Evolutionary conservation across 2,888 invertebrate species (phyloP).

Genomic region (Nephrotoma flavescens): DNA sequence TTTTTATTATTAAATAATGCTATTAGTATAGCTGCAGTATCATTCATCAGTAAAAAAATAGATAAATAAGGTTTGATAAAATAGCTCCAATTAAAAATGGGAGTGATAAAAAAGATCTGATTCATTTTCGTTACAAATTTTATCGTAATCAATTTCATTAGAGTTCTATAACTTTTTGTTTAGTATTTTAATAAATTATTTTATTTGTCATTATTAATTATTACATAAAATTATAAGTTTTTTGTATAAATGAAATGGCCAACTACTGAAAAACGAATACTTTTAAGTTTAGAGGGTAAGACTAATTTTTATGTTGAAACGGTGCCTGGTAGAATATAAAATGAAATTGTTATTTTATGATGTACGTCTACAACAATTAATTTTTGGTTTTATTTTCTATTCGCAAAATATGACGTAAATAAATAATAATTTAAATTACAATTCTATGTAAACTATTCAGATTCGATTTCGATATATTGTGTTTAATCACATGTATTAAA

Average conservation of each 20-base stretch:
- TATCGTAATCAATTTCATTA: not conserved
- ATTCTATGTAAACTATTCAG: too few relatives aligned
- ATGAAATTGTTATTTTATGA: not conserved
- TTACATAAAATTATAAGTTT: not conserved
- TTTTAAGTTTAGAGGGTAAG: not conserved
- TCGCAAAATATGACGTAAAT: too few relatives aligned
- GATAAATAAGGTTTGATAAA: not conserved
- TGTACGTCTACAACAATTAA: not conserved
- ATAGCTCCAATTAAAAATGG: not conserved
- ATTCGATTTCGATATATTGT: too few relatives aligned
- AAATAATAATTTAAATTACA: too few relatives aligned
- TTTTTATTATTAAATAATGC: not conserved
- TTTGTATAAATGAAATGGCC: not conserved
- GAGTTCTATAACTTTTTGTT: not conserved
- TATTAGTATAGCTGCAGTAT: not conserved
- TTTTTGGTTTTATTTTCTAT: not conserved
- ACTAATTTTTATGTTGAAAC: not conserved
- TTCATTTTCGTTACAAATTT: not conserved
- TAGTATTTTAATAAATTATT: not conserved
- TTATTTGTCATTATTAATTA: not conserved
- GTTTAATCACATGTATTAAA: too few relatives aligned
- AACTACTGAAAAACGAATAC: not conserved
- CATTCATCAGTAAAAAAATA: not conserved
- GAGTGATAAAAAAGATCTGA: not conserved
- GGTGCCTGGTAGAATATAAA: not conserved